Base-by-base conservation (phyloP, 2,113 vertebrate genomes). In the Scomber japonicus region DNA sequence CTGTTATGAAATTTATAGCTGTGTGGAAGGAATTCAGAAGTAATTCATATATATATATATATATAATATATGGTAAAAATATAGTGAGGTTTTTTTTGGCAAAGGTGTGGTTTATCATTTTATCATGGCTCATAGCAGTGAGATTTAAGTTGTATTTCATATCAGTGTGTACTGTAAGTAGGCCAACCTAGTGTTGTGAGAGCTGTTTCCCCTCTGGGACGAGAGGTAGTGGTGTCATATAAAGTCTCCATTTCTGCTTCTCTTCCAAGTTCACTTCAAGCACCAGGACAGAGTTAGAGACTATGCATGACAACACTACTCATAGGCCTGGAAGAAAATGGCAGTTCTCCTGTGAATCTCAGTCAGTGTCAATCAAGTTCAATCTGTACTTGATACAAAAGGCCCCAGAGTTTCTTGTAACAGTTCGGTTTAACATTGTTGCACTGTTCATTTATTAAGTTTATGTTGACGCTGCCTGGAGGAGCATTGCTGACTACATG, bases 191-290 rank as follows among this genome's bases (percentile, higher is more conserved):
- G 77, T 84, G 75, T 87, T 77, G 80, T 72, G 78, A 69, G 71
- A 83, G 72, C 79, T 13, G 17, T 84, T 83, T 80, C 63, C 82
- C 89, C 89, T 89, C 76, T 81, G 87, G 88, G 89, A 82, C 68
- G 3, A 78, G 75, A 81, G 68, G 83, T 71, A 89, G 84, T 79
- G 79, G 79, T 86, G 88, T 87, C 88, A 87, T 81, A 64, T 60
- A 84, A 89, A 91, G 78, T 86, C 81, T 92, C 85, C 71, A 77
- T 84, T 82, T 88, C 66, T 89, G 80, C 73, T 82, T 86, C 78
- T 84, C 63, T 77, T 88, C 85, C 78, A 82, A 82, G 81, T 86
- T 88, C 64, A 82, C 79, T 85, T 54, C 44, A 62, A 85, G 74
- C 84, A 87, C 65, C 19, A 69, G 84, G 79, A 87, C 82, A 76